These are phyloP conservation scores for Acromyrmex echinatior DNA, from an alignment of 1,140 invertebrate species.

Conservation along the genomic window DNA sequence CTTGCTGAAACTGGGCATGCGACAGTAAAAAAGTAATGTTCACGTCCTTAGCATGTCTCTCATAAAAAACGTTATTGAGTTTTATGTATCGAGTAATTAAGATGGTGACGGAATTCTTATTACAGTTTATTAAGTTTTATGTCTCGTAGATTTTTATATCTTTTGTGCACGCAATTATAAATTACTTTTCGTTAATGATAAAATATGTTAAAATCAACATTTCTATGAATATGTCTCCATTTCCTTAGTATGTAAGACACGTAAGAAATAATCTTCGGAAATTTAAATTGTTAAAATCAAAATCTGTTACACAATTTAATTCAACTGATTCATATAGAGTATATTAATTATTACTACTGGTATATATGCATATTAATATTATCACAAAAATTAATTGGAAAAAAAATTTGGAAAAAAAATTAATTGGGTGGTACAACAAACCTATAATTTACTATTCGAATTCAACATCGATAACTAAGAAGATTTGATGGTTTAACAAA, in stretches of 20 bases:
- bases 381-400: no score
- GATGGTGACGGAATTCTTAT: not conserved
- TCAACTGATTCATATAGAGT: not conserved
- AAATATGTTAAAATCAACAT: not conserved
- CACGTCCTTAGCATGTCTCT: not conserved
- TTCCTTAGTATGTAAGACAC: not conserved
- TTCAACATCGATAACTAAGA: no score
- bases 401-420: no score
- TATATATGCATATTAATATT: not conserved
- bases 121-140: not conserved
- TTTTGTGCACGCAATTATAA: not conserved
- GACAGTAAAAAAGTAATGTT: not conserved
- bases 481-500: no score
- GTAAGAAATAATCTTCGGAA: conserved; percentile 11
- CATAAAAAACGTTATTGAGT: not conserved
- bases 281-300: not conserved
- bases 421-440: no score
- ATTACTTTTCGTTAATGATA: not conserved
- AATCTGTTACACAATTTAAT: not conserved
- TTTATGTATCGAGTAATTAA: conserved; percentile 3
- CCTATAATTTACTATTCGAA: no score
- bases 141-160: not conserved
- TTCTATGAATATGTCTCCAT: not conserved
- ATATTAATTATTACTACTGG: not conserved
- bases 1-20: not conserved